phyloP scores from a whole-genome alignment of 2,113 vertebrate species.

The Ptyas mucosa region DNA sequence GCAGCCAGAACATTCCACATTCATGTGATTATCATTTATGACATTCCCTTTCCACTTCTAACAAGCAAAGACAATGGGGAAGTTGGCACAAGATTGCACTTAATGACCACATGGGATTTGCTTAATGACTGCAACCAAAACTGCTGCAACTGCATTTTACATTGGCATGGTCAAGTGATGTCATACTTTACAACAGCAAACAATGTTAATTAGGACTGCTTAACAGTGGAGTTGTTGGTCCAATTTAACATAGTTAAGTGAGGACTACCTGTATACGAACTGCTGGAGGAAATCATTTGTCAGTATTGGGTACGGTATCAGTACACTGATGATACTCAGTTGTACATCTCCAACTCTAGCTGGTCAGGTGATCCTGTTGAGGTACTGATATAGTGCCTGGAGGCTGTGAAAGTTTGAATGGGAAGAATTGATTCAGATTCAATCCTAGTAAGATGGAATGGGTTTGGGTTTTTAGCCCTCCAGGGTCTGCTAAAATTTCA shows the following conservation, averaged over 20 bases:
- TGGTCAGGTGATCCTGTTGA: not conserved
- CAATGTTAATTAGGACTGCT: not conserved
- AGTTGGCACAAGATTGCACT: not conserved
- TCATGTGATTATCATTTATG: not conserved
- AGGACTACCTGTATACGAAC: not conserved
- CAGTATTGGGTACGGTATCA: not conserved
- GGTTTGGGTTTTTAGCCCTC: not conserved
- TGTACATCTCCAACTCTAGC: not conserved
- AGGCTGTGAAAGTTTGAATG: not conserved
- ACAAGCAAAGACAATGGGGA: not conserved
- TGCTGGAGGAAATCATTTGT: not conserved
- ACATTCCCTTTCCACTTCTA: not conserved
- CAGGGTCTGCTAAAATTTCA: not conserved
- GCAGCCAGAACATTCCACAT: not conserved
- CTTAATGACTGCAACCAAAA: not conserved
- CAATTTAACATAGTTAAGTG: not conserved
- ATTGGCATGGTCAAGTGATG: not conserved
- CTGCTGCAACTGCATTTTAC: not conserved
- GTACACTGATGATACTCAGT: not conserved
- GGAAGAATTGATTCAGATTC: not conserved
- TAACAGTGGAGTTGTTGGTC: not conserved
- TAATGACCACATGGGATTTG: not conserved
- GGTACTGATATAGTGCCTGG: not conserved
- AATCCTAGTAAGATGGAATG: not conserved
- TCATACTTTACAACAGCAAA: not conserved